These are phyloP conservation scores for Tor tambroides DNA, from an alignment of 2,113 vertebrate species.

Conservation along the genomic window DNA sequence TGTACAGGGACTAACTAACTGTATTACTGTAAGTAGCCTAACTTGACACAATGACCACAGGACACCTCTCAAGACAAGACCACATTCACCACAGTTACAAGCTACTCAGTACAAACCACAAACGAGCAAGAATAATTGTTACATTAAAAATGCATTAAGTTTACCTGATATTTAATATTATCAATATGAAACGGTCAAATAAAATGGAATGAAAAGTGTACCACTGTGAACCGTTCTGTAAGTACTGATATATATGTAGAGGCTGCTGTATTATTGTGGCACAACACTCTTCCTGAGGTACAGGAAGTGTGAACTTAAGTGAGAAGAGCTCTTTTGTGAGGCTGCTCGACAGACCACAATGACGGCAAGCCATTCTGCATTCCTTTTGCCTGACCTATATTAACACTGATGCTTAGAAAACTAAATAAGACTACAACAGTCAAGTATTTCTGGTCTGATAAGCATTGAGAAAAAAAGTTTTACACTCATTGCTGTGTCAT, in stretches of 20 bases:
- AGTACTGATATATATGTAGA: not conserved
- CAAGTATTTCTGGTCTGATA: not conserved
- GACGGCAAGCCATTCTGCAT: not conserved
- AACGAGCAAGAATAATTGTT: not conserved
- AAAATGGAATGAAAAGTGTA: not conserved
- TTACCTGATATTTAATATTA: not conserved
- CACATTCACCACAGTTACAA: not conserved
- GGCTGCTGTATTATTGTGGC: not conserved
- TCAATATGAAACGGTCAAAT: not conserved
- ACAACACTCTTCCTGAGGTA: conserved; percentile 1
- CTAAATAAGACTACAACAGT: not conserved
- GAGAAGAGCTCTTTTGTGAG: not conserved
- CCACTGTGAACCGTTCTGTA: not conserved
- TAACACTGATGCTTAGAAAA: not conserved
- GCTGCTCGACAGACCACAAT: not conserved
- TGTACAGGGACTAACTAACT: not conserved
- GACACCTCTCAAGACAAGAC: not conserved
- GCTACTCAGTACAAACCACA: not conserved
- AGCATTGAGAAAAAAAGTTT: not conserved
- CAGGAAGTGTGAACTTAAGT: conserved; percentile 8
- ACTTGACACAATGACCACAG: not conserved
- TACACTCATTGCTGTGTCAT: not conserved
- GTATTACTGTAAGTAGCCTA: not conserved
- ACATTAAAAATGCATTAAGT: not conserved
- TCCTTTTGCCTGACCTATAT: not conserved